Evolutionary conservation across 2,113 vertebrate genomes (phyloP), one percentile per base, ranked within the genome.

Genomic region (Peucedramus taeniatus): DNA sequence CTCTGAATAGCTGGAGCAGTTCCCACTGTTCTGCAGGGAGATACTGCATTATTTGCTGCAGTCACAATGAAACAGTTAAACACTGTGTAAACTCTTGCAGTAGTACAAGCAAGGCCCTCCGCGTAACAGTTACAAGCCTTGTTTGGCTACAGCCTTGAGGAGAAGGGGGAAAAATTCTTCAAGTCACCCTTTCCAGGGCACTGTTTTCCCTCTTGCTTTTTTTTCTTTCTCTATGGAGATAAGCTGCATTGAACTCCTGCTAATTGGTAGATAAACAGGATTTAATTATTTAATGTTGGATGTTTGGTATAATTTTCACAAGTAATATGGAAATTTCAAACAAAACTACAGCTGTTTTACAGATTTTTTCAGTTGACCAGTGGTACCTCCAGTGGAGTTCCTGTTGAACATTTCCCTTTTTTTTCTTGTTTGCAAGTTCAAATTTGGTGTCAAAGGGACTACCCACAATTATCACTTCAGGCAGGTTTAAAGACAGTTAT

Each of bases 1-100:
- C 40, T 83, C 50, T 93, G 88, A 96, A 96, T 93, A 87, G 93
- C 90, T 96, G 94, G 90, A 95, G 71, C 66, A 15, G 68, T 93
- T 93, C 88, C 95, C 94, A 61, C 77, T 57, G 45, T 92, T 95
- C 66, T 10, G 26, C 53, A 66, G 86, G 86, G 64, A 84, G 42
- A 53, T 87, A 68, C 17, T 87, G 83, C 89, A 89, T 76, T 95
- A 83, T 94, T 89, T 96, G 83, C 88, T 76, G 69, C 81, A 79
- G 68, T 83, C 94, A 90, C 94, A 94, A 86, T 85, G 74, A 79
- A 65, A 84, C 83, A 74, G 90, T 82, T 87, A 87, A 94, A 59
- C 4, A 1, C n/a, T 61, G 27, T 64, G 75, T 91, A 74, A 96
- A 88, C 86, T 86, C 64, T 54, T 77, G 78, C 54, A 59, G 63